Conservation (phyloP, 35 echinoderm and acorn worm genomes). For the Strongylocentrotus purpuratus region DNA sequence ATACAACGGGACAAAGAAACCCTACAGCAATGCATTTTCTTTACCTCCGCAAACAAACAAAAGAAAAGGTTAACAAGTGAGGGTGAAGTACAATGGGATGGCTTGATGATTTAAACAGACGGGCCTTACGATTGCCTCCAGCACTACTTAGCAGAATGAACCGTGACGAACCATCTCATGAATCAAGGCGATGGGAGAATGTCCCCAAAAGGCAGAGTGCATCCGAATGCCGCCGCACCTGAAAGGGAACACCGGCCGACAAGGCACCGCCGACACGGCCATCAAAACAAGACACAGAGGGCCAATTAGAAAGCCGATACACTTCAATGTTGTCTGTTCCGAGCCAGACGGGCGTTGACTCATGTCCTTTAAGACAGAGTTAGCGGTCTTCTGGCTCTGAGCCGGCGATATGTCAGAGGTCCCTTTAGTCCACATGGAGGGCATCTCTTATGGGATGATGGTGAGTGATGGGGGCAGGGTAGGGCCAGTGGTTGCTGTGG, state of each 20-base stretch:
- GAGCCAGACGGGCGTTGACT: too few species aligned
- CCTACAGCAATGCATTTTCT: background rate
- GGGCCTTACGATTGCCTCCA: background rate
- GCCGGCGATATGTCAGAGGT: background rate
- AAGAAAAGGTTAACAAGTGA: background rate
- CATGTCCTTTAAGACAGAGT: too few species aligned
- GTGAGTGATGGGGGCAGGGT: background rate
- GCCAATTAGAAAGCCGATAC: background rate
- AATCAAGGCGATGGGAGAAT: background rate
- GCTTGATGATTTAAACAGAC: background rate
- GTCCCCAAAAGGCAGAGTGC: background rate
- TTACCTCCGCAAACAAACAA: background rate
- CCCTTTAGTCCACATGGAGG: background rate
- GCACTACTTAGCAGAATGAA: conserved; percentile 9
- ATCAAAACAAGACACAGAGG: background rate
- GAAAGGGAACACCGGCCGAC: background rate
- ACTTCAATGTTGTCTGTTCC: background rate
- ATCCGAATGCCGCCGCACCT: background rate
- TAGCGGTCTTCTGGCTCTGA: too few species aligned
- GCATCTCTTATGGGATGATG: background rate
- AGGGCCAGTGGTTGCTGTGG: background rate
- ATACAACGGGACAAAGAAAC: background rate
- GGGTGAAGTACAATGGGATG: background rate
- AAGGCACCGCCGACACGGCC: background rate
- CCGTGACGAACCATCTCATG: background rate